Base-by-base conservation (phyloP, 1,140 invertebrate species). In the Achroia grisella region DNA sequence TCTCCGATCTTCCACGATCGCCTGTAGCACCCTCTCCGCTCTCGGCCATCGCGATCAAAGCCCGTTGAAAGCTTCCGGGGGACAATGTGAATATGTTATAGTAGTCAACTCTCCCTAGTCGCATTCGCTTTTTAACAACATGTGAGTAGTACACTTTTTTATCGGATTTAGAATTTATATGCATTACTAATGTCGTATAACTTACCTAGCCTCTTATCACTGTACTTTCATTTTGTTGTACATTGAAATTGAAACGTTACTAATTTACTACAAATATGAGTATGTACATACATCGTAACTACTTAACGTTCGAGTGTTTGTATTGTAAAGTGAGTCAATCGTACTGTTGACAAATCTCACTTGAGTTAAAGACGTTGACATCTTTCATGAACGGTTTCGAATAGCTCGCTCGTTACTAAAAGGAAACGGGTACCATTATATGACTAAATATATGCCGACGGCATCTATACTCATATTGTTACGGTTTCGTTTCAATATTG, bases 1-100 rank as follows among this genome's bases (percentile, higher is more conserved):
- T 57, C 62, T 54, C 37, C 60, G 66, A 69, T 69, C 66, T 62
- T 52, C 53, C 53, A 52, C 42, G 44, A 54, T 55, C 64, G 54
- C 58, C 50, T 48, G 52, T 30, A 35, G 44, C 34, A 37, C 37
- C 40, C 44, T 42, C 43, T 40, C 42, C 33, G 42, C 58, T 46
- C 56, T 52, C 56, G 47, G 36, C 43, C 53, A 59, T 62, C 59
- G 50, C 31, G 54, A 63, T 67, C 52, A 58, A 57, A 62, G 32
- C 45, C 56, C 46, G 50, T 48, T 51, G 48, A 64, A 48, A 52
- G 51, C 48, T 49, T 44, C 35, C 44, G 39, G 56, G 40, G 50
- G 28, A 36, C 55, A 50, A 39, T 54, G 51, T 47, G 54, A 55
- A 61, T 56, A 61, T 57, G 40, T 53, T 39, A 28, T 37, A 17